These are phyloP conservation scores for Menidia beryllina DNA, from an alignment of 2,113 vertebrate species.

Conservation along the genomic window DNA sequence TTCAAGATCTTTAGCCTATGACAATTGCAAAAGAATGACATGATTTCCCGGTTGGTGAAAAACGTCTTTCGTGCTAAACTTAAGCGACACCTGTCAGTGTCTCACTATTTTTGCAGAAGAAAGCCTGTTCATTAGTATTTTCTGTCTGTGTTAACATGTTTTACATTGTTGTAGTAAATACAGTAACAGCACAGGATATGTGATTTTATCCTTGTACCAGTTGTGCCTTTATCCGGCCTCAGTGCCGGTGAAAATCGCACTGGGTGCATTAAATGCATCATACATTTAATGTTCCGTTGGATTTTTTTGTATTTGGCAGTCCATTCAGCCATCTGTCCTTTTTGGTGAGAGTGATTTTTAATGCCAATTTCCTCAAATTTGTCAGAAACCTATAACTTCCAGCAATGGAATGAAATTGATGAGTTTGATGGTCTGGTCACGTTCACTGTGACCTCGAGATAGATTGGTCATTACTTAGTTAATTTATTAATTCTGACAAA, in stretches of 20 bases:
- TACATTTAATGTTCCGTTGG: too few species aligned
- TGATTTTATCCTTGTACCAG: background rate
- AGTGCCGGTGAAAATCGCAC: background rate
- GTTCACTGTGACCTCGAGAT: background rate
- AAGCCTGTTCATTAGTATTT: background rate
- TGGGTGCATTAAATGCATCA: background rate
- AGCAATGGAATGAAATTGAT: background rate
- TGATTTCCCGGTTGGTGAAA: background rate
- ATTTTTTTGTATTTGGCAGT: too few species aligned
- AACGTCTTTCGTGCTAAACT: background rate
- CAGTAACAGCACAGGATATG: too few species aligned
- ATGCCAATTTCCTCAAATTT: background rate
- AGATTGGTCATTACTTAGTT: conserved; percentile 7
- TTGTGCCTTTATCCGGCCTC: background rate
- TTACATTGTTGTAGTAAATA: background rate
- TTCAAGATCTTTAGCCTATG: background rate
- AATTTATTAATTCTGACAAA: conserved; percentile 25
- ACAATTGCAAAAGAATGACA: background rate
- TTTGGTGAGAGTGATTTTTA: too few species aligned
- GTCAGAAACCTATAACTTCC: background rate
- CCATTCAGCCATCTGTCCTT: background rate
- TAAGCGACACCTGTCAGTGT: background rate
- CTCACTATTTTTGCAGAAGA: background rate
- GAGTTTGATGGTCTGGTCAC: background rate
- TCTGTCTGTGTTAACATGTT: background rate